Evolutionary conservation across 2,113 vertebrate species (phyloP), one percentile per base, ranked within the genome.

Genomic region (Macroglossus sobrinus): DNA sequence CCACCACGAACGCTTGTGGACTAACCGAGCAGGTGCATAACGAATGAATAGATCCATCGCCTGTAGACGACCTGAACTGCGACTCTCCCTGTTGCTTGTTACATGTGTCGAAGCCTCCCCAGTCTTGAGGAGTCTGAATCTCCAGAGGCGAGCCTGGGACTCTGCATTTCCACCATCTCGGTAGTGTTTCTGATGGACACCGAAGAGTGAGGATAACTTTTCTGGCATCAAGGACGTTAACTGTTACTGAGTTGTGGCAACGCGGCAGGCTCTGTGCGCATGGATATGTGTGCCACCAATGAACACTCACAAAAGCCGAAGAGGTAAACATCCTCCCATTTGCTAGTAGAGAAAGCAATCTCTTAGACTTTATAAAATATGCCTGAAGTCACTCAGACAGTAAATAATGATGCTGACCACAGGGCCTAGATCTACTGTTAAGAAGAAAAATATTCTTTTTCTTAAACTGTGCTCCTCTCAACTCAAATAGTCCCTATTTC

Each of bases 1-100:
- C n/a, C 13, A 26, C 40, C 24, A 7, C 2, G 38, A 80, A 71
- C 22, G 5, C 1, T 0, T 63, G 14, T 8, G 53, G 55, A 61
- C 11, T 35, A 59, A 93, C 6, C 1, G 8, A 68, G 7, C 15
- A 22, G 43, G 33, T 8, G 4, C 68, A 1, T 2, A 14, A 33
- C 1, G 2, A 38, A 22, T 40, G 74, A 50, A 61, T 1, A 7
- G 59, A 55, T 1, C 4, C 7, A 8, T 10, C 30, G 12, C n/a
- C 35, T 33, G 14, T 1, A 9, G 45, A 38, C 18, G 6, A 28
- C 33, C 0, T 11, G n/a, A 53, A n/a, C 0, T n/a, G 35, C 4
- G 3, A 14, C 24, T 4, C 19, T 40, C 64, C 33, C 7, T 15
- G 45, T 21, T 30, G 26, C 26, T 61, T 35, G 22, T 40, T 24